Conservation (phyloP, 2,888 invertebrate genomes). For the Synanthedon andrenaeformis region DNA sequence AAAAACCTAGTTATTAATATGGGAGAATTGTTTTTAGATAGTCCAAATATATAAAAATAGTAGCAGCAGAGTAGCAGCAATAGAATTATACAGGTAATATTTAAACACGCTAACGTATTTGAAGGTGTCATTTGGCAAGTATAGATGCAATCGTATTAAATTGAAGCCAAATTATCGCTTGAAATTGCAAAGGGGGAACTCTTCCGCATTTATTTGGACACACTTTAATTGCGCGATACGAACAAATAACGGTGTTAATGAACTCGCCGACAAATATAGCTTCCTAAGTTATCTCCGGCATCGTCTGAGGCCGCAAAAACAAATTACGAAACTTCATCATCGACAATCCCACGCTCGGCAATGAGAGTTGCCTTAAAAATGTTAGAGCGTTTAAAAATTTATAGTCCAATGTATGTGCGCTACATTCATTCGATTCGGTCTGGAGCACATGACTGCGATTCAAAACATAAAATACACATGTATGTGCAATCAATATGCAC, state of each 20-base stretch:
- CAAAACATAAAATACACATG: background rate
- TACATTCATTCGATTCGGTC: background rate
- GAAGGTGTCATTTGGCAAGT: too few species aligned
- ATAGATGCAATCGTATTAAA: too few species aligned
- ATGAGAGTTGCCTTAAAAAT: background rate
- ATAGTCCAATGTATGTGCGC: background rate
- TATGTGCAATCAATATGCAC: too few species aligned
- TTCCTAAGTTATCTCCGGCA: background rate
- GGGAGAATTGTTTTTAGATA: too few species aligned
- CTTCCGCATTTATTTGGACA: too few species aligned
- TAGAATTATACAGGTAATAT: too few species aligned
- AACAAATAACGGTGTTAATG: constrained; percentile 8
- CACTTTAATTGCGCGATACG: background rate
- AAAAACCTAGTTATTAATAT: too few species aligned
- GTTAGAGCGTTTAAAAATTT: background rate
- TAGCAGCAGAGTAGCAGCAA: too few species aligned
- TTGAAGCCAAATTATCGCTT: too few species aligned
- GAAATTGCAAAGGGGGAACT: too few species aligned
- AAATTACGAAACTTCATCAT: background rate
- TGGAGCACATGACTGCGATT: background rate
- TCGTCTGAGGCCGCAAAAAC: background rate
- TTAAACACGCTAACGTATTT: too few species aligned
- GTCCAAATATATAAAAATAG: too few species aligned
- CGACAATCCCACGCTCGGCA: constrained; percentile 1
- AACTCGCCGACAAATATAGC: constrained; percentile 8